Base-by-base conservation (phyloP, 1,140 invertebrate species). In the Micrasema minimum region DNA sequence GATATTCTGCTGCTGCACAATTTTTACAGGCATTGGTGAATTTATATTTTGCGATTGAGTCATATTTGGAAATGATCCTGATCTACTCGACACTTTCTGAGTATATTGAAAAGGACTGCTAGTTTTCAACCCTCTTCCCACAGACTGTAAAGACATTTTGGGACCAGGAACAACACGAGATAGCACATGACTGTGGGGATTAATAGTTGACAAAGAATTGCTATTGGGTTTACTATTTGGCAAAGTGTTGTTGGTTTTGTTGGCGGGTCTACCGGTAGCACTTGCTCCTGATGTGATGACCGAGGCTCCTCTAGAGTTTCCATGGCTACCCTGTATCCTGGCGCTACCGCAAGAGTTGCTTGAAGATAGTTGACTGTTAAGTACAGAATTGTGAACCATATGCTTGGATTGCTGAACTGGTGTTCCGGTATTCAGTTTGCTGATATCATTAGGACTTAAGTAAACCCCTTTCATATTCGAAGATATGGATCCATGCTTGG, bases 241-340 rank as follows among this genome's bases (percentile, higher is more conserved):
- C 68, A 79, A 78, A n/a, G 81, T 78, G 66, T 82, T 81, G 64
- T 69, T 50, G 12, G 55, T 43, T 51, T 71, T 71, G 51, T 64
- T 38, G 0, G 46, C 14, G 4, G 41, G 43, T 62, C 14, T 62
- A 23, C 45, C 45, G 23, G 41, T 43, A 7, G 20, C 35, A 59
- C 9, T 41, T n/a, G 26, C 55, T 2, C n/a, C 55, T 5, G 55
- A 38, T n/a, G 2, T 41, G n/a, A 20, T n/a, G 35, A 38, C 9
- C 10, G 55, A 59, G 5, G 18, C 51, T 18, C 11, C 18, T 22
- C 16, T 16, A 22, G 46, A 10, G 14, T 50, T 11, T 7, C 31
- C 26, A 10, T 43, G 38, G 23, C 11, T 22, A 11, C 37, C 41
- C 16, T 59, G 59, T 2, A 18, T 16, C 12, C 59, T 46, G 0